Conservation (phyloP, 2,888 invertebrate species). For the Drosophila conformis region DNA sequence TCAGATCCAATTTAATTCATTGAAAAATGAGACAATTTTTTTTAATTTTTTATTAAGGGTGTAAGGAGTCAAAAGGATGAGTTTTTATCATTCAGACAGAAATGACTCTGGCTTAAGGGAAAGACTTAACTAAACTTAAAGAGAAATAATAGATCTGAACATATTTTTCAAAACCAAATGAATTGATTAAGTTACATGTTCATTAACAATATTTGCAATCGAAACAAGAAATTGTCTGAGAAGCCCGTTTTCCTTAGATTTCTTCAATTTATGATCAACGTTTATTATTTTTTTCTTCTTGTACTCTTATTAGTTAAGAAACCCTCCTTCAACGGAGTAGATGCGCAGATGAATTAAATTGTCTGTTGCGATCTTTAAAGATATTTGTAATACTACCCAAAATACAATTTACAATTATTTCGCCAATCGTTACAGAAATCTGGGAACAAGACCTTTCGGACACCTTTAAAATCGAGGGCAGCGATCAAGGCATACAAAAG, state of each 20-base stretch:
- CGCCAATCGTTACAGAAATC: slow-evolving; percentile 67
- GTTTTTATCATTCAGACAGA: neutral
- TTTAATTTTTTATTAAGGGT: neutral
- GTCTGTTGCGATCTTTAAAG: neutral
- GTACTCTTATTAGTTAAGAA: neutral
- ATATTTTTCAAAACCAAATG: neutral
- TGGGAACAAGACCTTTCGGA: slow-evolving; percentile 86
- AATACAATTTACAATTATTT: neutral
- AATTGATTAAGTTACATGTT: neutral
- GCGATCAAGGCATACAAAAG: slow-evolving; percentile 86
- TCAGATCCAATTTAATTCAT: neutral
- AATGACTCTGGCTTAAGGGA: neutral
- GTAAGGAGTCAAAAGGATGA: neutral
- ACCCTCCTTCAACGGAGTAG: neutral
- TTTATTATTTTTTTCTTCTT: neutral
- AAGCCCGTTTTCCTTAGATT: neutral
- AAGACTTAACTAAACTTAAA: neutral
- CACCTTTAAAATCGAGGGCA: slow-evolving; percentile 87
- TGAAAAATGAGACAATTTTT: neutral
- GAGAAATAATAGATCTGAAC: neutral
- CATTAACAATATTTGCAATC: neutral
- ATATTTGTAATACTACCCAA: neutral
- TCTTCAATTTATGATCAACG: neutral
- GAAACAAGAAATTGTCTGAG: neutral
- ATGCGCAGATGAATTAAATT: neutral